Evolutionary conservation across 2,797 vertebrate species (phyloP), one percentile per base, ranked within the genome.

Genomic region (Oreortyx pictus): DNA sequence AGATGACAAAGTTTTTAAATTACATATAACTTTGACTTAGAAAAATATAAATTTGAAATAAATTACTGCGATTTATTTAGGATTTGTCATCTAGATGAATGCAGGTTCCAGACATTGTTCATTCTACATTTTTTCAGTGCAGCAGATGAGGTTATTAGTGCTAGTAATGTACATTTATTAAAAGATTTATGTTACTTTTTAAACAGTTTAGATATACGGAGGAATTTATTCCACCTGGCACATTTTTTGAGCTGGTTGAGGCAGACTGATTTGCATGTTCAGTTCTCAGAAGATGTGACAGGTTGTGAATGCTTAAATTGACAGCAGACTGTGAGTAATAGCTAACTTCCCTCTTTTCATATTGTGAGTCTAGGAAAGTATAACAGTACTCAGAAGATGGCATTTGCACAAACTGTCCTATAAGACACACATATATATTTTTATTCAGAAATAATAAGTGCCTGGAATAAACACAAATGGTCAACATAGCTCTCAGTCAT

Each of bases 251-350:
- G 67, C 46, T 68, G 35, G 54, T 80, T 27, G 65, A 88, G 65
- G 62, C 44, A 86, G 43, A 54, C 47, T 89, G 65, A 84, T 84
- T 89, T 95, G 37, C 85, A 94, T 90, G 24, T 81, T 83, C 61
- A n/a, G 18, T 67, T 93, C 62, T 93, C 52, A 79, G 46, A 84
- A 80, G 72, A 84, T 54, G 41, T 88, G 90, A 87, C 91, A 93
- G 62, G 35, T 52, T 89, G 89, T 74, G 89, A 96, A 96, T 76
- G 65, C 71, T 80, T 86, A 89, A 95, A 82, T 50, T 94, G 91
- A 90, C 85, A 94, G 89, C 47, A 89, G 64, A 29, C 44, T 91
- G 29, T 88, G 71, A 91, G 82, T 73, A 91, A 84, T 74, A 92
- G 24, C 54, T 89, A 66, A 81, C 74, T 87, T 94, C 76, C 52